Evolutionary conservation across 2,888 invertebrate species (phyloP), one percentile per base, ranked within the genome.

Genomic region (Cyaniris semiargus): DNA sequence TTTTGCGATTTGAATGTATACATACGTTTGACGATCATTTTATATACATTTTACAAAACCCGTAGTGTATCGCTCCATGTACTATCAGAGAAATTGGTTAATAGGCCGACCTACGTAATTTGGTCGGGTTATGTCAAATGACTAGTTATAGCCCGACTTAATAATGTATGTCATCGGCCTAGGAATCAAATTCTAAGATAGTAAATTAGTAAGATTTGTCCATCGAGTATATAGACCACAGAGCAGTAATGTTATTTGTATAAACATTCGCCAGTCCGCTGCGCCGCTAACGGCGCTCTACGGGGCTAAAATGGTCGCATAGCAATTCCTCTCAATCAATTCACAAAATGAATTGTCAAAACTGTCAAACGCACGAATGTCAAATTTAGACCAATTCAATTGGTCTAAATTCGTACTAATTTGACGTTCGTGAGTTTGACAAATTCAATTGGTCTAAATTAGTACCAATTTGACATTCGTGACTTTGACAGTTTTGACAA

Each of bases 31-130:
- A 74, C 44, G 21, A 44, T 44, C 10, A 44, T 38, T 44, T 72
- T 72, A 72, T 38, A 74, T 74, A 74, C 74, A 74, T 53, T 74
- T 74, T 74, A 74, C 48, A 74, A 74, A 48, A 53, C 44, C 44
- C n/a, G 74, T 74, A 74, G 74, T 15, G 38, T 72, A 44, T 23
- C 38, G 72, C 72, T 48, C 74, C 15, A 48, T n/a, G 27, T 23
- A 53, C 53, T 18, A 5, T 53, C 5, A 15, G 5, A 48, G 18
- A 53, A 18, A 18, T 53, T 53, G 18, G 5, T 18, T 5, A 5
- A 53, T 5, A 18, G 53, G 53, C 5, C 53, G 18, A 53, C 18
- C 13, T 53, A 53, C 53, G 15, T 53, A 53, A 18, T 53, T 18
- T 18, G 15, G 15, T 53, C 15, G 18, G 18, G 18, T 1, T 53